Evolutionary conservation across 2,888 invertebrate species (phyloP), one percentile per base, ranked within the genome.

Genomic region (Cyrtodaria siliqua): DNA sequence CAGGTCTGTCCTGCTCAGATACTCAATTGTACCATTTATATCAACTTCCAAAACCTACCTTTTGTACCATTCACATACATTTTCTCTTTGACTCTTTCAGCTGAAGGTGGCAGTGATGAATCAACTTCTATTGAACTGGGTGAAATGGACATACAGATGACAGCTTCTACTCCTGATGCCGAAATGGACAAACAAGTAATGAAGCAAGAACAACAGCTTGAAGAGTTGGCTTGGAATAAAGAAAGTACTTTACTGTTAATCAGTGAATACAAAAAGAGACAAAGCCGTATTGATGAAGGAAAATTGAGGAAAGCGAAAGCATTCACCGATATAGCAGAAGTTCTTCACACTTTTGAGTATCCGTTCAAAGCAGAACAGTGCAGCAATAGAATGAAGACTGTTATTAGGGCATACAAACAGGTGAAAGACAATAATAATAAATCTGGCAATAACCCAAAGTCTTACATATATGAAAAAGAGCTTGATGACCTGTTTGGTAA

Each of bases 241-340:
- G 63, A 9, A 24, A 18, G 40, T 27, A 64, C 64, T 20, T 24
- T 53, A 44, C 44, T 64, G 23, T 33, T 56, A 49, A 23, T 66
- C 9, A 60, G 60, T 27, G 26, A 60, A 33, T 66, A 56, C 23
- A 55, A 66, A 49, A 64, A 47, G n/a, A 66, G 33, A 47, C 56
- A 66, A 47, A 47, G 16, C n/a, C 33, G 29, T n/a, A 66, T 66
- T 66, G 56, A 56, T 14, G 18, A 6, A 23, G 59, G 59, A 23
- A 68, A 68, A 60, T 9, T 49, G 50, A 27, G 20, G 38, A 59
- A 67, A 44, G 42, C 49, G 16, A 59, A 68, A 53, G 59, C 53
- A 1, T 68, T 52, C 29, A 42, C 42, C 9, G 67, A 50, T 40
- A 52, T 68, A 29, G 27, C 67, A 40, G 26, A 50, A 16, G 18